Base-by-base conservation (phyloP, 2,797 vertebrate genomes). In the Distichodus sexfasciatus region DNA sequence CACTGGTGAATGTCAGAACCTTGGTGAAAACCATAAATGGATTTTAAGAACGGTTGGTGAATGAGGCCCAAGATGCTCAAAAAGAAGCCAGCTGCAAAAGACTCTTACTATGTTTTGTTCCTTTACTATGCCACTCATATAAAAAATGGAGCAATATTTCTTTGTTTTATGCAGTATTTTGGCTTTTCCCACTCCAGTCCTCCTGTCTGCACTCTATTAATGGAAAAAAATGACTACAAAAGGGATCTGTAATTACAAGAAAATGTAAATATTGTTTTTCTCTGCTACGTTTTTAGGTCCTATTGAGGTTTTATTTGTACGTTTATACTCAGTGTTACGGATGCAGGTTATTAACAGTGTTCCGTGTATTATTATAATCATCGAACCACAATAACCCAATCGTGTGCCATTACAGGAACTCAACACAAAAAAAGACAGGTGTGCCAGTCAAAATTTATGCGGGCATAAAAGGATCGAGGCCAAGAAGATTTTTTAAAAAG, bases 31-130 rank as follows among this genome's bases (percentile, higher is more conserved):
- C n/a, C n/a, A n/a, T n/a, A n/a, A n/a, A n/a, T n/a, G n/a, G n/a
- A n/a, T n/a, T n/a, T n/a, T n/a, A n/a, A n/a, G n/a, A n/a, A n/a
- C n/a, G n/a, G n/a, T n/a, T n/a, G n/a, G n/a, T n/a, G n/a, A n/a
- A n/a, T n/a, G n/a, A n/a, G n/a, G n/a, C n/a, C n/a, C 15, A 66
- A 66, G 66, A 50, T 70, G 53, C 61, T 64, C 19, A 47, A 51
- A 66, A 33, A 2, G 57, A 69, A 29, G 57, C 46, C 9, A 21
- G 29, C 23, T 33, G 33, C 21, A 29, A 55, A 50, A 71, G 33
- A 70, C 36, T 36, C 24, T 33, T 53, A 31, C 33, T 31, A 4
- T 53, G 5, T 15, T 35, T 21, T 11, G 31, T 31, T 4, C 35
- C 35, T 33, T 54, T 21, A 23, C 15, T 41, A n/a, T n/a, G n/a